Base-by-base conservation (phyloP, 2,797 vertebrate species). In the Labeo calbasu region DNA sequence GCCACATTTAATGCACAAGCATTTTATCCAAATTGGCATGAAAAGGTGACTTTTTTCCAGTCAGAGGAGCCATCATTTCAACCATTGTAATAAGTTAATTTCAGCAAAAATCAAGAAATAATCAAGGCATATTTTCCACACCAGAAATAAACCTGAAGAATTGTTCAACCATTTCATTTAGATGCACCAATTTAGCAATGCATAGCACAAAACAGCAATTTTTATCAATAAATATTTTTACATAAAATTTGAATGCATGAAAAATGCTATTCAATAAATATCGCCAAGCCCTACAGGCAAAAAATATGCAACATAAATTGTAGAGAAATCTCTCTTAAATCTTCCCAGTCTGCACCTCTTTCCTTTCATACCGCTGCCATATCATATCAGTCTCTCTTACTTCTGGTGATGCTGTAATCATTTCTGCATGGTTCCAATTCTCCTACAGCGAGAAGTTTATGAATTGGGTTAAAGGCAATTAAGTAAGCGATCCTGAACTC, bases 391-490 rank as follows among this genome's bases (percentile, higher is more conserved):
- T 53, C 68, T 51, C 12, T 57, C 69, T 65, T 82, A 53, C 70
- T 82, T 82, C 40, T 50, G 25, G 28, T 63, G 28, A 82, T 75
- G 46, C 48, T 82, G 81, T 82, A 82, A 82, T 82, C 10, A 75
- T 82, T 82, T 75, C 81, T 65, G 59, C 59, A 82, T 82, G 81
- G 70, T 63, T 75, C 81, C 81, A 82, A 40, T 43, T 82, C 69
- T 73, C 81, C 57, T 53, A 65, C 59, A 63, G 70, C 1, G 70
- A 32, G 57, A 73, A 51, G 25, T 73, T 73, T 82, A 82, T 82
- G 89, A 92, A 94, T 94, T 86, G 89, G 92, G 92, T 92, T 92
- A 87, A 53, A 89, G 90, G 88, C 92, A 93, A 93, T 94, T 94
- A 93, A 68, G 84, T 72, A 81, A 81, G 82, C 40, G 65, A 61